Evolutionary conservation across 92 coral and sea anemone genomes (phyloP).

Genomic region (Pocillopora meandrina): DNA sequence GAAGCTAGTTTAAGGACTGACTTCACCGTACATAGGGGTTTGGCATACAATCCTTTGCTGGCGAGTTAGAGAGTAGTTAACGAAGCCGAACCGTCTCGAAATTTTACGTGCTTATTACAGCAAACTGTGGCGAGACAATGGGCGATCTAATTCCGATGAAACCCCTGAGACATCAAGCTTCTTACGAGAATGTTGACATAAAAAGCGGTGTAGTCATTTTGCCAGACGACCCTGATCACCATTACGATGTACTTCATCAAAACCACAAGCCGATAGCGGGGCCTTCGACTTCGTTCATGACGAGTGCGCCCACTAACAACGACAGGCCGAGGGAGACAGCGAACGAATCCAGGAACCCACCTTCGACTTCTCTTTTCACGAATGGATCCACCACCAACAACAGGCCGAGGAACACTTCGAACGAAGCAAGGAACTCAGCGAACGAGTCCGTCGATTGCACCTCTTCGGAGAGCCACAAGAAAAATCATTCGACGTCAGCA

Average conservation of each 20-base stretch:
- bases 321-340: constrained; percentile 48
- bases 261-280: constrained; percentile 19
- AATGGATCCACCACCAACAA: too few relatives aligned
- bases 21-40: too few relatives aligned
- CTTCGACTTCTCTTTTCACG: too few relatives aligned
- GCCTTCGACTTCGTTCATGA: not conserved
- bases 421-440: too few relatives aligned
- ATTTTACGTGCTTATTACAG: constrained; percentile 5
- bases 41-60: too few relatives aligned
- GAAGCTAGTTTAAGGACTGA: too few relatives aligned
- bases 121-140: not conserved
- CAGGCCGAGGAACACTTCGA: too few relatives aligned
- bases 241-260: constrained; percentile 66
- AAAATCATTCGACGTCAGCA: not conserved
- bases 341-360: constrained; percentile 1
- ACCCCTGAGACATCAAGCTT: constrained; percentile 51
- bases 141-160: constrained; percentile 35
- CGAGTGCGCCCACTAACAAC: not conserved
- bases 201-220: constrained; percentile 9
- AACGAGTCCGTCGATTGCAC: too few relatives aligned
- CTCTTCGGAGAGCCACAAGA: too few relatives aligned
- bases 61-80: too few relatives aligned
- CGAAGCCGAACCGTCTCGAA: not conserved
- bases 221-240: constrained; percentile 52
- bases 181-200: constrained; percentile 70